These are phyloP conservation scores for Thamnophis elegans DNA, from an alignment of 2,797 vertebrate genomes.

Conservation along the genomic window DNA sequence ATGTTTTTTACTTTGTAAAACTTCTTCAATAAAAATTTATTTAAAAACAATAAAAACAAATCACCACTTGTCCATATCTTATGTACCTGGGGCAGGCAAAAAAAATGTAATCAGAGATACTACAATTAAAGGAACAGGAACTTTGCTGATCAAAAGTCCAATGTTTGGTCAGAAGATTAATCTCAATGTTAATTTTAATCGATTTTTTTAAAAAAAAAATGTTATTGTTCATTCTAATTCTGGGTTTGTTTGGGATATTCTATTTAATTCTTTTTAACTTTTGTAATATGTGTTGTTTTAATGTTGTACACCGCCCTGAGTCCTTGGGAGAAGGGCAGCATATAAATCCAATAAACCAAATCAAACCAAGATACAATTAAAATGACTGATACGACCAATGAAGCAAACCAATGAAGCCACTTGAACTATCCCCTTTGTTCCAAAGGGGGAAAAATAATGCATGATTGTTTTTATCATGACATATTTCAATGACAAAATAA, in stretches of 20 bases:
- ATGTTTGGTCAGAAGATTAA: neutral
- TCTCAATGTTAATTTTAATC: too few species aligned
- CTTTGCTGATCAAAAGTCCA: neutral
- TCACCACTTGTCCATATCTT: neutral
- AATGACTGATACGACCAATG: neutral
- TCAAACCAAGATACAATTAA: too few species aligned
- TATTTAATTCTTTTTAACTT: too few species aligned
- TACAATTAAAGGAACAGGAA: neutral
- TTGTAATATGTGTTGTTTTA: too few species aligned
- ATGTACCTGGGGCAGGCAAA: neutral
- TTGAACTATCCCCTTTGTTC: neutral
- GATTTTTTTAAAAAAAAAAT: too few species aligned
- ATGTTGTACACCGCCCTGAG: too few species aligned
- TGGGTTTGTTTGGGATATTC: too few species aligned
- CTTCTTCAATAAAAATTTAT: neutral
- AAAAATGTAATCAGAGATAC: neutral
- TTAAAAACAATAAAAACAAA: neutral
- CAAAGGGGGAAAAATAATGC: neutral
- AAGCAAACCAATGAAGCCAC: neutral
- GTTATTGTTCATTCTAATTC: too few species aligned
- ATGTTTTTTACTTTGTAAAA: neutral
- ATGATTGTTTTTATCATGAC: neutral
- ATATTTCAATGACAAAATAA: neutral
- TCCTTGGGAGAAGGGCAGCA: too few species aligned
- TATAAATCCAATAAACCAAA: too few species aligned